phyloP scores from a whole-genome alignment of 2,797 vertebrate genomes.

The Enteromius paludinosus region DNA sequence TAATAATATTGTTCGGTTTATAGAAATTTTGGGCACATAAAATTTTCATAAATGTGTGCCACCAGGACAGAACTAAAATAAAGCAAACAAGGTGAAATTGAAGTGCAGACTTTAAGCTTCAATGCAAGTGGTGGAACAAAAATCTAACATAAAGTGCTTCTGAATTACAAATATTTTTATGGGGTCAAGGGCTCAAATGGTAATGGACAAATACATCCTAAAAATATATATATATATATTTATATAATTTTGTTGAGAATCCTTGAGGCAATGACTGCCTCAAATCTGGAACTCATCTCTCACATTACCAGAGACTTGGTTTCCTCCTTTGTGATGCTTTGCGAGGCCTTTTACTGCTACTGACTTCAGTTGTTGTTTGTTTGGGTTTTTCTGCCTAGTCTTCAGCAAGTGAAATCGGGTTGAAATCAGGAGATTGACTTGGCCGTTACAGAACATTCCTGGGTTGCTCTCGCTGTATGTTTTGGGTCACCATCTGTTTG shows the following conservation, averaged over 20 bases:
- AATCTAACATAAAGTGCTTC: background rate
- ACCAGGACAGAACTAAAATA: background rate
- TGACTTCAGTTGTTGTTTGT: background rate
- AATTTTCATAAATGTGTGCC: background rate
- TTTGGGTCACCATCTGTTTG: background rate
- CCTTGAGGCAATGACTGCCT: background rate
- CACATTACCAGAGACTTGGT: background rate
- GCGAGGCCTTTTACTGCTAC: background rate
- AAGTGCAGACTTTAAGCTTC: no score
- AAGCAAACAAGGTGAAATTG: no score
- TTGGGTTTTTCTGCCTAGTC: background rate
- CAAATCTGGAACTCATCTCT: background rate
- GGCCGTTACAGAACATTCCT: background rate
- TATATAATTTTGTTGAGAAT: background rate
- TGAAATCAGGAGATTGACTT: background rate
- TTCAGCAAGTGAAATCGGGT: background rate
- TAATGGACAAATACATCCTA: background rate
- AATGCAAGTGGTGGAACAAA: no score
- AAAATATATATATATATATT: no score
- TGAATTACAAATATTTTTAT: background rate
- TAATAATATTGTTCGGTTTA: background rate
- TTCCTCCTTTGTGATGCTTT: background rate
- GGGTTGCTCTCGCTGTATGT: background rate
- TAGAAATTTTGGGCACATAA: background rate
- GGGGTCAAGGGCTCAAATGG: background rate